Evolutionary conservation across 1,140 invertebrate genomes (phyloP), one percentile per base, ranked within the genome.

Genomic region (Gonatopus flavifemur): DNA sequence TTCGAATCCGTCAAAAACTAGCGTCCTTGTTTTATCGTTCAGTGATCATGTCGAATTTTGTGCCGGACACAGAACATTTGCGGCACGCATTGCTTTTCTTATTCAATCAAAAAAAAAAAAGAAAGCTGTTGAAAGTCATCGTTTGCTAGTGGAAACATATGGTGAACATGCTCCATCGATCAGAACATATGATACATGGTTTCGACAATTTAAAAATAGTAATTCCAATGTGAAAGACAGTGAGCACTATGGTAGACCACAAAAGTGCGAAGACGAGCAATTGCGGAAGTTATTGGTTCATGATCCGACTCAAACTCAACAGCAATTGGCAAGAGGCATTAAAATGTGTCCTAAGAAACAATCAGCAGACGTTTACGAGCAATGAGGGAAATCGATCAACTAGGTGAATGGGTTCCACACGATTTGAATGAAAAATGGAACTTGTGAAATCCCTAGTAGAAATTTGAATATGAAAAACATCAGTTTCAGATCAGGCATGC

Each of bases 61-160:
- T 39, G 37, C 37, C 37, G 20, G 9, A 21, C n/a, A 39, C 20
- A 39, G 8, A 12, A 3, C 8, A 20, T 12, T 39, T 39, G 37
- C 37, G 37, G 21, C 6, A 24, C 6, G 37, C 37, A 21, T 39
- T 39, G 12, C 6, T 39, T 39, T 39, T 39, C 37, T 39, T 39
- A 21, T 39, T 39, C 24, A 22, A n/a, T n/a, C n/a, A n/a, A n/a
- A n/a, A n/a, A n/a, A n/a, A n/a, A n/a, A n/a, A n/a, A 39, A 39
- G 12, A 39, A 39, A 39, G 12, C 37, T 10, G 37, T 22, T 39
- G 37, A 39, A 21, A 39, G 18, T 39, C 37, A 39, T 39, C 21
- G 37, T 21, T 21, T 39, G 12, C 37, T 39, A 4, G 37, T 39
- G 3, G 37, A 21, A 12, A 21, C 18, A 12, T 39, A 39, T 10